These are phyloP conservation scores for Nothobranchius furzeri DNA, from an alignment of 2,113 vertebrate species.

Conservation along the genomic window DNA sequence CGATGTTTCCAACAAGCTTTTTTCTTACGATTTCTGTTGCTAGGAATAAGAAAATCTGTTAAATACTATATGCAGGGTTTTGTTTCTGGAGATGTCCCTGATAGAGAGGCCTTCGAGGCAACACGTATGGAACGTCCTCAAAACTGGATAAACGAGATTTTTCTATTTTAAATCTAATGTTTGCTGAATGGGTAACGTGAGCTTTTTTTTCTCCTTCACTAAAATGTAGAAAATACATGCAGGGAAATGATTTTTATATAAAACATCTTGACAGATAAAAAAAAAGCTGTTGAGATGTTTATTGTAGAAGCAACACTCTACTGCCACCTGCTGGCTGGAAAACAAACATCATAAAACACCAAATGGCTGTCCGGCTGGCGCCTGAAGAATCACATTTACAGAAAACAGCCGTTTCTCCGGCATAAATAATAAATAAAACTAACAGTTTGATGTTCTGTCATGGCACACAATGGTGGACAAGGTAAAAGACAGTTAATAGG, in stretches of 20 bases:
- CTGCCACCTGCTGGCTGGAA: slow-evolving; percentile 64
- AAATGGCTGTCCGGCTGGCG: background rate
- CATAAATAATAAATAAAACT: no score
- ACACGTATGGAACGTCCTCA: background rate
- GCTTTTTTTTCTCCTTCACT: background rate
- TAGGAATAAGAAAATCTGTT: slow-evolving; percentile 32
- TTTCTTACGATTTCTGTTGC: background rate
- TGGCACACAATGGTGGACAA: slow-evolving; percentile 54
- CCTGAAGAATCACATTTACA: background rate
- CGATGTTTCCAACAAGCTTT: slow-evolving; percentile 28
- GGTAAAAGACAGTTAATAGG: background rate
- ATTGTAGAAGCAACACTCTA: slow-evolving; percentile 40
- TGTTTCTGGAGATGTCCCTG: background rate
- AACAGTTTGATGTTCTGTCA: slow-evolving; percentile 14
- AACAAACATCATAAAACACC: slow-evolving; percentile 8
- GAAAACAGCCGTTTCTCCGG: background rate
- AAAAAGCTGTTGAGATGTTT: background rate
- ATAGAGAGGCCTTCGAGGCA: background rate
- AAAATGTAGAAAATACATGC: background rate
- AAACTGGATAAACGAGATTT: background rate
- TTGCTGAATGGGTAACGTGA: background rate
- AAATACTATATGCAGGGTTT: slow-evolving; percentile 9
- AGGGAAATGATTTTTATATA: background rate
- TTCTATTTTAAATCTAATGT: background rate
- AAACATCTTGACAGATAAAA: no score